Percentiles rank a stretch among this genome's conserved stretches.
Evolutionary conservation across 2,888 invertebrate species (phyloP).

Genomic region (Phengaris alcon): DNA sequence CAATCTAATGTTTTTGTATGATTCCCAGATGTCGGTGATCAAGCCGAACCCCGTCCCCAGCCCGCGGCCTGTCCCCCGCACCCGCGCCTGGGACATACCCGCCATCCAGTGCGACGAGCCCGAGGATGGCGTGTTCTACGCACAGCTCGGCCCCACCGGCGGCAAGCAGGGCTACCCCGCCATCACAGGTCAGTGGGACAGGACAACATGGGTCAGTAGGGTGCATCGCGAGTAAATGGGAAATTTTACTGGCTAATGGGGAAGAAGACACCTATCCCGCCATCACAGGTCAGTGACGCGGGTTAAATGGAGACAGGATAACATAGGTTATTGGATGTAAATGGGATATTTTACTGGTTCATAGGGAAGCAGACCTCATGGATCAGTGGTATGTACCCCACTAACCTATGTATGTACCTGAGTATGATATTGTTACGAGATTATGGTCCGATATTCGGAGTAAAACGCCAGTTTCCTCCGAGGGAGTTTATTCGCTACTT

Average conservation of each 20-base stretch:
- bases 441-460: too few relatives aligned
- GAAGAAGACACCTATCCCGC: too few relatives aligned
- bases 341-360: too few relatives aligned
- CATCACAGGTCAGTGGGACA: constrained; percentile 83
- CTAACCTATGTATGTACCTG: too few relatives aligned
- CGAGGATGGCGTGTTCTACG: constrained; percentile 93
- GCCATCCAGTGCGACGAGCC: constrained; percentile 93
- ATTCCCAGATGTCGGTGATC: constrained; percentile 46
- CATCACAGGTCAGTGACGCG: too few relatives aligned
- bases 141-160: constrained; percentile 95
- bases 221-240: too few relatives aligned
- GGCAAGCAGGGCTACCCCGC: constrained; percentile 94
- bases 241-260: too few relatives aligned
- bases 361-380: too few relatives aligned
- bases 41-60: constrained; percentile 72
- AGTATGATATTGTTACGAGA: too few relatives aligned
- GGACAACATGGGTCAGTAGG: background rate
- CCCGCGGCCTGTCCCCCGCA: constrained; percentile 81
- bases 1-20: background rate
- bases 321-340: background rate
- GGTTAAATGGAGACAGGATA: background rate
- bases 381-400: too few relatives aligned
- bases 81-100: constrained; percentile 90
- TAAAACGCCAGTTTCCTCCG: too few relatives aligned
- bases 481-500: too few relatives aligned